These are phyloP conservation scores for Melipona bicolor DNA, from an alignment of 2,888 invertebrate genomes.

Conservation along the genomic window DNA sequence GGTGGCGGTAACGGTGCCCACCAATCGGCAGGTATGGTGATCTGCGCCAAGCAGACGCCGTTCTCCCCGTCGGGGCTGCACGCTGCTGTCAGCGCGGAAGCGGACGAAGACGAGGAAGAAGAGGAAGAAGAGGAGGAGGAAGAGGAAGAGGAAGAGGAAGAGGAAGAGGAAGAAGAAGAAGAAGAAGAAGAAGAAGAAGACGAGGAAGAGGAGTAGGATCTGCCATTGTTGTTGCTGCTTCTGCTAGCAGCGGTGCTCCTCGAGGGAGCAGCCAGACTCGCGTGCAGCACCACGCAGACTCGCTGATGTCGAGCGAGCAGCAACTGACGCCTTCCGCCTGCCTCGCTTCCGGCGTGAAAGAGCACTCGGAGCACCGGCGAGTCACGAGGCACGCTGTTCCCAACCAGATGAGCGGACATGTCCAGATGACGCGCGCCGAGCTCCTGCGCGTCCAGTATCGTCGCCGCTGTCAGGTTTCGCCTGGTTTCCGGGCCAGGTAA, in stretches of 20 bases:
- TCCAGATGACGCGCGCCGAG: slow-evolving; percentile 92
- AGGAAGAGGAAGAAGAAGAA: slow-evolving; percentile 41
- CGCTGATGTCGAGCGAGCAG: slow-evolving; percentile 88
- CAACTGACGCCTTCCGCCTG: slow-evolving; percentile 90
- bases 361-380: slow-evolving; percentile 96
- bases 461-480: slow-evolving; percentile 81
- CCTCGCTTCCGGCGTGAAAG: slow-evolving; percentile 95
- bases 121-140: slow-evolving; percentile 46
- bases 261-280: slow-evolving; percentile 86
- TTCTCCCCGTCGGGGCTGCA: slow-evolving; percentile 97
- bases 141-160: slow-evolving; percentile 18
- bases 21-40: slow-evolving; percentile 95
- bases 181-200: slow-evolving; percentile 26
- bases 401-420: slow-evolving; percentile 97
- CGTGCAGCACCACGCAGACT: slow-evolving; percentile 93
- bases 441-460: slow-evolving; percentile 86
- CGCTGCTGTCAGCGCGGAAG: slow-evolving; percentile 90
- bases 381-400: slow-evolving; percentile 93
- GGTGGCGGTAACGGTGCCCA: slow-evolving; percentile 92
- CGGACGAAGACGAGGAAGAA: slow-evolving; percentile 35
- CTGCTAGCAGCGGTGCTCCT: slow-evolving; percentile 68
- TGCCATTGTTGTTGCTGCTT: slow-evolving; percentile 54
- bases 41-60: slow-evolving; percentile 95
- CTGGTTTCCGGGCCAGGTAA: slow-evolving; percentile 82
- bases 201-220: slow-evolving; percentile 53